Evolutionary conservation across 2,113 vertebrate genomes (phyloP), one percentile per base, ranked within the genome.

Genomic region (Gallinago media): DNA sequence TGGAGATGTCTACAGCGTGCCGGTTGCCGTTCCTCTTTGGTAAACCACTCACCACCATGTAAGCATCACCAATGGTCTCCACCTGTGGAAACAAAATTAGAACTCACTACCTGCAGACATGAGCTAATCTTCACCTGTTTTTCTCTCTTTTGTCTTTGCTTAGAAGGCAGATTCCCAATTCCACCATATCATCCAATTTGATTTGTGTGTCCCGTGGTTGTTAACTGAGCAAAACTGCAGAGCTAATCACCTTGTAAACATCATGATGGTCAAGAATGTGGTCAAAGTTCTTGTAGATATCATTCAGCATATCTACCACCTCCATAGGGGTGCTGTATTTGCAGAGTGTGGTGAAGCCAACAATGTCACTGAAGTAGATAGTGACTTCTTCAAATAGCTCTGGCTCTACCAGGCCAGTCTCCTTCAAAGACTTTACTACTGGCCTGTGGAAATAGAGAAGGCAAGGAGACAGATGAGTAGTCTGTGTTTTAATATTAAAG

Each of bases 271-370:
- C 99, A 6, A 99, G 98, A 93, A 99, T 99, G 96, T 98, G 99
- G 96, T 99, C 99, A 77, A 99, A 99, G 96, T 98, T 99, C 97
- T 99, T 99, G 97, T 99, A 99, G 98, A 99, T 98, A 93, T 99
- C 98, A 4, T 99, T 99, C 52, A 99, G 98, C 99, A 99, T 99
- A 98, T 99, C 99, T 47, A 99, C 99, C 97, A 99, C 99, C 96
- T 99, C 99, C 98, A 99, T 99, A 88, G 99, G 99, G 5, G 99
- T 99, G 98, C 99, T 99, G 98, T 99, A 99, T 96, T 99, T 99
- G 98, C 99, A 99, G 80, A 99, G 98, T 1, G 99, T 99, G 59
- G 99, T 99, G 98, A 99, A 99, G 40, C 99, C 99, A 73, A 99
- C 99, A 36, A 99, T 99, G 96, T 99, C 99, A 59, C 99, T 99